Base-by-base conservation (phyloP, 2,113 vertebrate genomes). In the Poecilia latipinna region DNA sequence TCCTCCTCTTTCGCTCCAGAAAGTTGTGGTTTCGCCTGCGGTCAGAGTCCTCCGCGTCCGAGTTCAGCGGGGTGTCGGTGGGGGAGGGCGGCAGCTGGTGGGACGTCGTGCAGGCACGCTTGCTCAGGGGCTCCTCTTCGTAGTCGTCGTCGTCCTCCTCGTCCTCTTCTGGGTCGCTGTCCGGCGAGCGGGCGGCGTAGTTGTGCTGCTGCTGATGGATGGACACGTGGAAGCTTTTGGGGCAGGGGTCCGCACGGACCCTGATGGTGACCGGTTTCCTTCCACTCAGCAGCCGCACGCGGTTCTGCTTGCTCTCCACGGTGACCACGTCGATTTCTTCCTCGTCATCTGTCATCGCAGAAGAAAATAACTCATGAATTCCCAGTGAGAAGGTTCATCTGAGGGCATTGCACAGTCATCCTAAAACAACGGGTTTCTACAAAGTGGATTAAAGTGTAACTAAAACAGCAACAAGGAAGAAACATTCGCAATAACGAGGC, bases 281-380 rank as follows among this genome's bases (percentile, higher is more conserved):
- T 39, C 95, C 89, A 22, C 92, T 88, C 19, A 96, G 85, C 2
- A 96, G 89, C 12, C 95, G 95, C 17, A 94, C 89, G 83, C 96
- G 96, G 70, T 96, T 97, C 87, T 96, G 95, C 10, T 96, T 95
- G 92, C 95, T 98, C 90, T 98, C 97, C 88, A 99, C 96, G 0
- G 97, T 97, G 79, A 99, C 98, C 29, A 99, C 97, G 0, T 99
- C 98, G 0, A 99, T 97, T 91, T 98, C 97, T 77, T 99, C 97
- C 0, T 96, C 91, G 7, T 93, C 91, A 82, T 92, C 92, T 92
- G 89, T 42, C 29, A 80, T 72, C 19, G 69, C 17, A 89, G 0
- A 57, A 13, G 65, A 39, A 65, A 77, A 71, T n/a, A 80, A 77
- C 26, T 39, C 33, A 73, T 88, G 61, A 89, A 12, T 64, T 71